These are phyloP conservation scores for Perca flavescens DNA, from an alignment of 2,113 vertebrate genomes.

Conservation along the genomic window DNA sequence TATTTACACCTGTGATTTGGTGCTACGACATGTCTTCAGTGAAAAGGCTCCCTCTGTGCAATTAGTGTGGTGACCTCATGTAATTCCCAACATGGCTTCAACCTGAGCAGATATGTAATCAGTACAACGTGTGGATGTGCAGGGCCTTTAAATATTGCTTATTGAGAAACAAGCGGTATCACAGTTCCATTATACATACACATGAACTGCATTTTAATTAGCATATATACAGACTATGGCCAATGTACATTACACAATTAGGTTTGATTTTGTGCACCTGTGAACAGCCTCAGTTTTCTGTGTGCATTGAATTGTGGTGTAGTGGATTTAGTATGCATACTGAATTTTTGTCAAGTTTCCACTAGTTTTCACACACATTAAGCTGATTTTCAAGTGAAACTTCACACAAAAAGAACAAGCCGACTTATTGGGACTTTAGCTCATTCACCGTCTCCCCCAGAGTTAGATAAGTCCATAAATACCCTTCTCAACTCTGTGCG, in stretches of 20 bases:
- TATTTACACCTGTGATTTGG: neutral
- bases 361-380: neutral
- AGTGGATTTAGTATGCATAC: too few relatives aligned
- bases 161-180: neutral
- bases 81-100: neutral
- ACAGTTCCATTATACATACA: neutral
- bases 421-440: too few relatives aligned
- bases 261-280: neutral
- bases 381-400: neutral
- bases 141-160: neutral
- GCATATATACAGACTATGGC: neutral
- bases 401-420: too few relatives aligned
- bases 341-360: too few relatives aligned
- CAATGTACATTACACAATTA: neutral
- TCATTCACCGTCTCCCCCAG: too few relatives aligned
- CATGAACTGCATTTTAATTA: too few relatives aligned
- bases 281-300: neutral
- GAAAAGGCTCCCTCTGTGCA: neutral
- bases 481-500: too few relatives aligned
- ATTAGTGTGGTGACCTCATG: slow-evolving; percentile 3
- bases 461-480: too few relatives aligned
- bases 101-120: neutral
- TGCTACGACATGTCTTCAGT: neutral
- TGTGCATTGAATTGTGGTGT: neutral
- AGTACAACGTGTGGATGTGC: neutral